Percentiles rank a stretch among this genome's conserved stretches.
Evolutionary conservation across 2,113 vertebrate genomes (phyloP).

Genomic region (Mustela nigripes): DNA sequence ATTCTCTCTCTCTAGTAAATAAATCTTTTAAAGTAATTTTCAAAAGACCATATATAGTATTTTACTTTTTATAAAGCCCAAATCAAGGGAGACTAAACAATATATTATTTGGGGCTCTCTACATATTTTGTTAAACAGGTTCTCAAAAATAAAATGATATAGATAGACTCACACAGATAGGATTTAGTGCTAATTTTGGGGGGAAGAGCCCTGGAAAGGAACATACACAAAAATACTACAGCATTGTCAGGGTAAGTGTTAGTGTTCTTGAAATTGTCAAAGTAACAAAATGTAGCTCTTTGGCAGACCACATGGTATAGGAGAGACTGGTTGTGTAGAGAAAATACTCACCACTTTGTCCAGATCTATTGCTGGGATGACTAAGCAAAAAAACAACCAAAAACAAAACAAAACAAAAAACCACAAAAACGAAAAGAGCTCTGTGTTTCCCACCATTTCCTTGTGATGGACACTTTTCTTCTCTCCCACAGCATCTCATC

Average conservation of each 20-base stretch:
- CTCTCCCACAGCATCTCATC: slow-evolving; percentile 92
- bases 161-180: not conserved
- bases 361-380: fast-evolving
- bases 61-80: not conserved
- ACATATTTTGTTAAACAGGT: not conserved
- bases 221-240: not conserved
- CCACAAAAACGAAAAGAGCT: too few species aligned
- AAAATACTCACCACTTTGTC: fast-evolving
- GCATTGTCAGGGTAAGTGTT: not conserved
- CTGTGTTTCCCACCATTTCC: not conserved
- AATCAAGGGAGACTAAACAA: not conserved
- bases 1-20: not conserved
- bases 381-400: not conserved
- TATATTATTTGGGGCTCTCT: not conserved
- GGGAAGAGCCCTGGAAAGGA: not conserved
- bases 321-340: fast-evolving
- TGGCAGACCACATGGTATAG: not conserved
- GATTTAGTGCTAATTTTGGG: not conserved
- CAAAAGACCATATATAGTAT: not conserved
- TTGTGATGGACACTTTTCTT: slow-evolving; percentile 63
- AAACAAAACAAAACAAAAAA: not conserved
- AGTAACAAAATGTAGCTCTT: not conserved
- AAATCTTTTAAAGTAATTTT: not conserved
- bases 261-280: not conserved
- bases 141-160: not conserved